Base-by-base conservation (phyloP, 2,113 vertebrate genomes). In the Hemiscyllium ocellatum region DNA sequence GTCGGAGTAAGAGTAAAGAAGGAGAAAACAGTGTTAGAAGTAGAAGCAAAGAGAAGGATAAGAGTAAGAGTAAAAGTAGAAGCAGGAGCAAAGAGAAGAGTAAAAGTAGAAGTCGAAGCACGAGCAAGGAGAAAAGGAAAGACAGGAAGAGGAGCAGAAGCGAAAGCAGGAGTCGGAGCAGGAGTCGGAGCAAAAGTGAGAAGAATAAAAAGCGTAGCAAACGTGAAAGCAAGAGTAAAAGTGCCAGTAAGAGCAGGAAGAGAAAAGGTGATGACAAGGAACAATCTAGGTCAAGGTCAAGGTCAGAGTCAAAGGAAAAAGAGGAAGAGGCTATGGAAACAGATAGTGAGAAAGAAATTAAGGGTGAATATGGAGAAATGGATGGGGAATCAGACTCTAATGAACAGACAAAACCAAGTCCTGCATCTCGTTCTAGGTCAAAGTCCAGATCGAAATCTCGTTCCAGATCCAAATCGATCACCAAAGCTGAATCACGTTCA, bases 141-240 rank as follows among this genome's bases (percentile, higher is more conserved):
- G 69, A 69, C 42, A 95, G 69, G 69, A 95, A 76, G 68, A 72
- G 42, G 42, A 95, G 94, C n/a, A 97, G 97, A 22, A 97, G 97
- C 95, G 96, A 97, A 26, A 97, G 97, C 96, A 97, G 96, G n/a
- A 97, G 97, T 95, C 95, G 96, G 76, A 97, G 97, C 94, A 91
- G 94, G 69, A 95, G 94, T 70, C 94, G 69, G 95, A 97, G 97
- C 96, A 97, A 97, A 66, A 93, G n/a, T 93, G 87, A 96, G 96
- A 69, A 97, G 97, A 96, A 96, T 93, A 97, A 97, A 83, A 98
- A 98, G 80, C 97, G 97, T 96, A 97, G 98, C 97, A 98, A 98
- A 96, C 97, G 98, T 68, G 98, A 98, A 96, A 98, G 98, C 97
- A 99, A 98, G 96, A 89, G 97, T 69, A 93, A 93, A 66, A 37